phyloP scores from a whole-genome alignment of 1,140 invertebrate species.

The Zelostemma sp. region DNA sequence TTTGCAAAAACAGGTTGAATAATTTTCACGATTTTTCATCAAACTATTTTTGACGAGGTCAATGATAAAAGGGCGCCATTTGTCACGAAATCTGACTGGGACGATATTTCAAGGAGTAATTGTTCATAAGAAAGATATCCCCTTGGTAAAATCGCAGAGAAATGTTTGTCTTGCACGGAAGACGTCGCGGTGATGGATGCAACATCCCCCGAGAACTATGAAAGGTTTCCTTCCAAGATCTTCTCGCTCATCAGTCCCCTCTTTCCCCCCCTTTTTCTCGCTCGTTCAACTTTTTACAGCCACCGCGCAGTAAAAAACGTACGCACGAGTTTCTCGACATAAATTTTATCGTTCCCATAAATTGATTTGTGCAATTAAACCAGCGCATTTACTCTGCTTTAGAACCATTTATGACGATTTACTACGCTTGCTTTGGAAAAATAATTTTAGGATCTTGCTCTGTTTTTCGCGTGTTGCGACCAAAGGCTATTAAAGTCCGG shows the following conservation, averaged over 20 bases:
- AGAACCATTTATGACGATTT: background rate
- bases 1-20: background rate
- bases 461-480: background rate
- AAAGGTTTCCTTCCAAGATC: conserved; percentile 7
- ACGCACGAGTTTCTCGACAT: background rate
- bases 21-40: background rate
- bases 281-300: conserved; percentile 9
- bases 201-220: conserved; percentile 13
- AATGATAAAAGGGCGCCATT: conserved; percentile 1
- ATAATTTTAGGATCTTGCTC: background rate
- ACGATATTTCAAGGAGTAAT: conserved; percentile 2
- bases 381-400: background rate
- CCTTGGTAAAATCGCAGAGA: conserved; percentile 1
- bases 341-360: background rate
- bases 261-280: no score
- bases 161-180: conserved; percentile 10
- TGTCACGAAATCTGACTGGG: conserved; percentile 4
- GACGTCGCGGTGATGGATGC: conserved; percentile 12
- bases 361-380: background rate
- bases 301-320: background rate
- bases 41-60: background rate
- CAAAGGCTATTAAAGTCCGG: conserved; percentile 6
- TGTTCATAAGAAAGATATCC: background rate
- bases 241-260: conserved; percentile 10
- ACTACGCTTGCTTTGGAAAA: background rate